phyloP scores from a whole-genome alignment of 2,797 vertebrate genomes.

The Anguilla pacifica region DNA sequence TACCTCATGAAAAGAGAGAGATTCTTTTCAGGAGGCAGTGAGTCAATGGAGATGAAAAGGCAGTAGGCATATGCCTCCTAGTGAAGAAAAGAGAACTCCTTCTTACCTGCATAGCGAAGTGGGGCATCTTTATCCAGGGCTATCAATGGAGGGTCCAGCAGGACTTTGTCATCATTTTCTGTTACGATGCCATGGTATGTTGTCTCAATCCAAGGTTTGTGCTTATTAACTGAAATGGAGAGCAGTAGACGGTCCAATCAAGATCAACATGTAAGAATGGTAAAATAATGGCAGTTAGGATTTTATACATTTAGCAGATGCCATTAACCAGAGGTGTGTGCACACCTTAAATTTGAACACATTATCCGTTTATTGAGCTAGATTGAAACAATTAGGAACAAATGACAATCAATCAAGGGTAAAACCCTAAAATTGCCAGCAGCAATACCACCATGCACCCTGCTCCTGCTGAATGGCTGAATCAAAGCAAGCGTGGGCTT shows the following conservation, averaged over 20 bases:
- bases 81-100: constrained; percentile 1
- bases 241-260: background rate
- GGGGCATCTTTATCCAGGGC: constrained; percentile 96
- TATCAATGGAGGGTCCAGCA: constrained; percentile 92
- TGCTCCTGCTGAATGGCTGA: too few relatives aligned
- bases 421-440: background rate
- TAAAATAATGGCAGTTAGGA: background rate
- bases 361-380: background rate
- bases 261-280: background rate
- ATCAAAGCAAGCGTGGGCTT: too few relatives aligned
- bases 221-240: constrained; percentile 85
- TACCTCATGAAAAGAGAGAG: background rate
- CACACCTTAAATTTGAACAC: background rate
- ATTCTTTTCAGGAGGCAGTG: background rate
- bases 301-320: background rate
- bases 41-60: constrained; percentile 3
- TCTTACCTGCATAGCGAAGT: constrained; percentile 90
- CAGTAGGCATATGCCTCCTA: background rate
- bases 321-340: background rate
- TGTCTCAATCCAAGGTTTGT: constrained; percentile 97
- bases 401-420: background rate
- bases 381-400: background rate
- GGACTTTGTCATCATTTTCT: constrained; percentile 92
- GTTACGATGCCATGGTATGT: constrained; percentile 96
- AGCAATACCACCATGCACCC: too few relatives aligned